These are phyloP conservation scores for Diarsia brunnea DNA, from an alignment of 2,888 invertebrate species.

Conservation along the genomic window DNA sequence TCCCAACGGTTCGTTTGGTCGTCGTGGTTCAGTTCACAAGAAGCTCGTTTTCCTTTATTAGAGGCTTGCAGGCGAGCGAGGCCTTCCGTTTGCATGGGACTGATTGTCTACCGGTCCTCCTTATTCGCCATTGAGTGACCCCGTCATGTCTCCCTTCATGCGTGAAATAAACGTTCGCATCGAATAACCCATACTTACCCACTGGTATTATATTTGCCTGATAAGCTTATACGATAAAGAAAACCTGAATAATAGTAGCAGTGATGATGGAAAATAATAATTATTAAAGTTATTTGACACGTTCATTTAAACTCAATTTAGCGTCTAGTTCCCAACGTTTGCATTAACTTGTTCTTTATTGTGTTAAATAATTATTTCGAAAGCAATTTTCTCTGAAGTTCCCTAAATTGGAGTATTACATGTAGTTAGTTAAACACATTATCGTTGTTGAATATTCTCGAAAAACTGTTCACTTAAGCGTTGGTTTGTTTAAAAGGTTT, in stretches of 20 bases:
- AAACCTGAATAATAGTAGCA: background rate
- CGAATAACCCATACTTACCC: constrained; percentile 39
- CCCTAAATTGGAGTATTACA: constrained; percentile 33
- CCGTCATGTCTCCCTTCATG: constrained; percentile 65
- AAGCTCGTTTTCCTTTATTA: constrained; percentile 78
- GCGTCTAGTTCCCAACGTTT: constrained; percentile 16
- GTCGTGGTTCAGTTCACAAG: constrained; percentile 79
- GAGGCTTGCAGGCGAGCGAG: constrained; percentile 66
- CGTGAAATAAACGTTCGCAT: constrained; percentile 59
- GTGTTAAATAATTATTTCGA: constrained; percentile 44
- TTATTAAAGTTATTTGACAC: constrained; percentile 35
- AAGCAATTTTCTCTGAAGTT: constrained; percentile 45
- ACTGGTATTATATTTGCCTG: constrained; percentile 35
- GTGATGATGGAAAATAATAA: constrained; percentile 11
- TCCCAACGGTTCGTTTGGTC: constrained; percentile 77
- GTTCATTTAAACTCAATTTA: constrained; percentile 24
- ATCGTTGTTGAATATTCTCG: background rate
- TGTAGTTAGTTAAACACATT: constrained; percentile 31
- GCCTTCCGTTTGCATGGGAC: constrained; percentile 77
- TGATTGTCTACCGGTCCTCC: constrained; percentile 71
- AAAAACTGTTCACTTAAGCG: background rate
- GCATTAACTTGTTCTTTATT: constrained; percentile 33
- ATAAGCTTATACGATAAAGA: constrained; percentile 17
- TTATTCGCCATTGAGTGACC: constrained; percentile 72
- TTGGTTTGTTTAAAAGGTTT: constrained; percentile 2